These are phyloP conservation scores for Ophion costatus DNA, from an alignment of 2,888 invertebrate species.

Conservation along the genomic window DNA sequence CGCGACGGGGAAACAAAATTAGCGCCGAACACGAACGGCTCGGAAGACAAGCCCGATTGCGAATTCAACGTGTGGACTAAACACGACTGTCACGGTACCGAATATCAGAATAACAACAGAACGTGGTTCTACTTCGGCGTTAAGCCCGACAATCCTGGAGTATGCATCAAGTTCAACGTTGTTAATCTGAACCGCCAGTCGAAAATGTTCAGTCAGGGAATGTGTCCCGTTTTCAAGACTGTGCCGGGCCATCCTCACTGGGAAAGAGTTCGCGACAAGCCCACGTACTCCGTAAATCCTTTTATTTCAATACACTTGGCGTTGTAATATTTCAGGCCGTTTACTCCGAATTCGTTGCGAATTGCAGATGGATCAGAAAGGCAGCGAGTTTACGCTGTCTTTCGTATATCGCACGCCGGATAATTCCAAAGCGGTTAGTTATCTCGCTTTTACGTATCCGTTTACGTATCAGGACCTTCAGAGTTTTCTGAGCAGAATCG, in stretches of 20 bases:
- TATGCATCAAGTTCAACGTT: conserved; percentile 91
- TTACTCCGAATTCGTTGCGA: conserved; percentile 35
- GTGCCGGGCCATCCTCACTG: conserved; percentile 92
- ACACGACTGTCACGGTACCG: conserved; percentile 94
- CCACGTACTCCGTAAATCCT: conserved; percentile 88
- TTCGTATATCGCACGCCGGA: conserved; percentile 90
- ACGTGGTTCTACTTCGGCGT: conserved; percentile 97
- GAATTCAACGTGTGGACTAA: conserved; percentile 96
- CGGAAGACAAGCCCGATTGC: conserved; percentile 87
- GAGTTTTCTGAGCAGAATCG: conserved; percentile 89
- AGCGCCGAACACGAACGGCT: conserved; percentile 44
- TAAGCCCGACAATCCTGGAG: conserved; percentile 85
- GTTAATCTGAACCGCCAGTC: conserved; percentile 95
- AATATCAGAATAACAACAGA: conserved; percentile 94
- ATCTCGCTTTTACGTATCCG: conserved; percentile 96
- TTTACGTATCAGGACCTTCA: conserved; percentile 94
- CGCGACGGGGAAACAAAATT: conserved; percentile 62
- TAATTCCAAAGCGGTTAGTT: conserved; percentile 89
- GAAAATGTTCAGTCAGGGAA: conserved; percentile 95
- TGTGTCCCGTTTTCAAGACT: conserved; percentile 92
- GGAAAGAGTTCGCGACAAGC: conserved; percentile 93
- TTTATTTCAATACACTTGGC: conserved; percentile 3
- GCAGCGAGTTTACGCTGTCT: conserved; percentile 90
- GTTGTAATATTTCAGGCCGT: neutral
- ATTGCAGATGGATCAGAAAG: conserved; percentile 86